Evolutionary conservation across 2,888 invertebrate species (phyloP).

Genomic region (Halocaridina rubra): DNA sequence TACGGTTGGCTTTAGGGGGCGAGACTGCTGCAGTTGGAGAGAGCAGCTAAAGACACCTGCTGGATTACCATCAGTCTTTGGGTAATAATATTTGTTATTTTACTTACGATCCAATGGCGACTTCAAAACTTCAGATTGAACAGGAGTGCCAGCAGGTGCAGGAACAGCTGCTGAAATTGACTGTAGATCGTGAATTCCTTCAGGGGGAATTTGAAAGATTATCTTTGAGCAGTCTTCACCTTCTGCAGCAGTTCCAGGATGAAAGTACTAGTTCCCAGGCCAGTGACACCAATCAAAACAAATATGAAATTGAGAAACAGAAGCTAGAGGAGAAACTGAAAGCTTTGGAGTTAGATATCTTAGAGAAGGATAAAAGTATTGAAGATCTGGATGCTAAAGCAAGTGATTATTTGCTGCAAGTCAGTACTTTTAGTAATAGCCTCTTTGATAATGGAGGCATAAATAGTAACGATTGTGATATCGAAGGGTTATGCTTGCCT

Average conservation of each 20-base stretch:
- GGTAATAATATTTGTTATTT: neutral
- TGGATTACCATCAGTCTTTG: neutral
- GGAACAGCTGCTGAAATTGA: conserved; percentile 44
- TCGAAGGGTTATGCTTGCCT: neutral
- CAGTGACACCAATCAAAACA: conserved; percentile 43
- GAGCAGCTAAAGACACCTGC: neutral
- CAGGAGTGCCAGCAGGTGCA: conserved; percentile 58
- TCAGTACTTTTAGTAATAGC: conserved; percentile 54
- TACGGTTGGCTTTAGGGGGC: conserved; percentile 21
- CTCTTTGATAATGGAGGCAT: conserved; percentile 37
- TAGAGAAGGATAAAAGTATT: conserved; percentile 49
- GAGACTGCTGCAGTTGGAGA: conserved; percentile 21
- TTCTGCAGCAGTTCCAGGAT: conserved; percentile 53
- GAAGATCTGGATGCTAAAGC: conserved; percentile 51
- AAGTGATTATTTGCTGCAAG: conserved; percentile 54
- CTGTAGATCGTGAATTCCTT: conserved; percentile 35
- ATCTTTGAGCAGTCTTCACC: conserved; percentile 37
- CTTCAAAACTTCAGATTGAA: conserved; percentile 45
- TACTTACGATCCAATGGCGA: conserved; percentile 21
- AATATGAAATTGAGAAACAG: conserved; percentile 58
- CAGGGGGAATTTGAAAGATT: conserved; percentile 55
- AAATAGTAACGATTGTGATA: neutral
- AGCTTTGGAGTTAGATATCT: conserved; percentile 60
- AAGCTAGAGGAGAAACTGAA: conserved; percentile 64
- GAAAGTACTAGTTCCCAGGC: conserved; percentile 41